Conservation (phyloP, 2,113 vertebrate genomes). For the Platycercus adscitus region DNA sequence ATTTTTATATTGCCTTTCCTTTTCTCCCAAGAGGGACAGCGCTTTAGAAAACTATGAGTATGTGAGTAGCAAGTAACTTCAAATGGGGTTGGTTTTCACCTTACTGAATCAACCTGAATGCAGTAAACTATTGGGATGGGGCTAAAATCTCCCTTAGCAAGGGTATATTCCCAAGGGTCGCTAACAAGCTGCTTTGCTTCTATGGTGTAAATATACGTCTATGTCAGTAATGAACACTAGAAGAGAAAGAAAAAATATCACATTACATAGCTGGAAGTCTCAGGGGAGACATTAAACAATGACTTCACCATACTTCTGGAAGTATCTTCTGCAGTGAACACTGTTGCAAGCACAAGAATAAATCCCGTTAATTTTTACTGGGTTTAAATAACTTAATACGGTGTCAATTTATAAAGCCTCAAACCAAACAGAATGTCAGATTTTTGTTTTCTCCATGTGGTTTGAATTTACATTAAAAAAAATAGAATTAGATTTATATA, state of each 20-base stretch:
- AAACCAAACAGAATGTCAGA: slow-evolving; percentile 38
- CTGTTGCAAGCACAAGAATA: slow-evolving; percentile 9
- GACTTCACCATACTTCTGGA: slow-evolving; percentile 50
- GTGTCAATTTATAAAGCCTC: slow-evolving; percentile 33
- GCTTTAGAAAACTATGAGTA: slow-evolving; percentile 40
- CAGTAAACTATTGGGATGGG: slow-evolving; percentile 52
- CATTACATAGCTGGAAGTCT: slow-evolving; percentile 43
- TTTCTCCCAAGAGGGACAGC: slow-evolving; percentile 35
- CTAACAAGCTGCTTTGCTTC: slow-evolving; percentile 66
- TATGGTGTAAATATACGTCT: slow-evolving; percentile 19
- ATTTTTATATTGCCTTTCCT: slow-evolving; percentile 20
- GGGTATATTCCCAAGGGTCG: slow-evolving; percentile 52
- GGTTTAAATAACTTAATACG: background rate
- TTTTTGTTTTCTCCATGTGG: slow-evolving; percentile 25
- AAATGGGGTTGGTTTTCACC: slow-evolving; percentile 40
- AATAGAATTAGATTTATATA: slow-evolving; percentile 28
- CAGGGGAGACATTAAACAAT: slow-evolving; percentile 26
- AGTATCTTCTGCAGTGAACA: slow-evolving; percentile 6
- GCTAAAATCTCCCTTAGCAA: slow-evolving; percentile 9
- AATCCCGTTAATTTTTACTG: background rate
- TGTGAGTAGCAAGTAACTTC: slow-evolving; percentile 27
- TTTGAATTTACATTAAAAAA: slow-evolving; percentile 57
- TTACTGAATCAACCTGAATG: slow-evolving; percentile 57
- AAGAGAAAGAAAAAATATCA: slow-evolving; percentile 23
- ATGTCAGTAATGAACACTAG: slow-evolving; percentile 16